phyloP scores from a whole-genome alignment of 2,113 vertebrate genomes.

The Cinclus cinclus region DNA sequence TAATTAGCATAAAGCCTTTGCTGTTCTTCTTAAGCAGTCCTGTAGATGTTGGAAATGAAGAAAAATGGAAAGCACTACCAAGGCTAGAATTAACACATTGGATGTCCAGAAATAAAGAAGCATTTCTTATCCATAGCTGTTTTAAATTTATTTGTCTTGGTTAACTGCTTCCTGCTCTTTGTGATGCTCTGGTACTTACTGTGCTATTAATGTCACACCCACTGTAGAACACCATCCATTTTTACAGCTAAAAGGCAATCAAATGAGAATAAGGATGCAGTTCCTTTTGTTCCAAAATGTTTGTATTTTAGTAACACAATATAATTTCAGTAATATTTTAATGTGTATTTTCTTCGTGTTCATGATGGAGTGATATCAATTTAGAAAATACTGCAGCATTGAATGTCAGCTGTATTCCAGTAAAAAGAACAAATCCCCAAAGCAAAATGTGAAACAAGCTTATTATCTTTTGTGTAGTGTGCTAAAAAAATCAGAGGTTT shows the following conservation, averaged over 20 bases:
- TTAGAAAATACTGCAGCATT: background rate
- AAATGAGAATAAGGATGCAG: background rate
- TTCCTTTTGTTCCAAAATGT: background rate
- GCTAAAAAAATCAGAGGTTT: background rate
- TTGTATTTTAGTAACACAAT: background rate
- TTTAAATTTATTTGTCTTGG: background rate
- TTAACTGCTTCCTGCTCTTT: slow-evolving; percentile 23
- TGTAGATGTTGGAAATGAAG: background rate
- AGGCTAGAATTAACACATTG: background rate
- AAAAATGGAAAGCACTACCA: background rate
- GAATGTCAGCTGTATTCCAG: background rate
- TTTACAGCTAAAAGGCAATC: background rate
- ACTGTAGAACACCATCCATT: background rate
- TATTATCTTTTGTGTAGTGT: background rate
- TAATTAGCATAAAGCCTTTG: background rate
- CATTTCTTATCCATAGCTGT: background rate
- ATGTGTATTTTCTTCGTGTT: background rate
- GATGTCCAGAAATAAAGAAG: background rate
- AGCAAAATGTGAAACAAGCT: background rate
- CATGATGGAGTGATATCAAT: background rate
- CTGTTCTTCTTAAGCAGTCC: background rate
- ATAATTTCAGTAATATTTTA: background rate
- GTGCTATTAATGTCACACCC: background rate
- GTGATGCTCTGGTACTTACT: background rate
- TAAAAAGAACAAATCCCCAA: background rate